Evolutionary conservation across 2,888 invertebrate species (phyloP).

Genomic region (Ypsolopha sequella): DNA sequence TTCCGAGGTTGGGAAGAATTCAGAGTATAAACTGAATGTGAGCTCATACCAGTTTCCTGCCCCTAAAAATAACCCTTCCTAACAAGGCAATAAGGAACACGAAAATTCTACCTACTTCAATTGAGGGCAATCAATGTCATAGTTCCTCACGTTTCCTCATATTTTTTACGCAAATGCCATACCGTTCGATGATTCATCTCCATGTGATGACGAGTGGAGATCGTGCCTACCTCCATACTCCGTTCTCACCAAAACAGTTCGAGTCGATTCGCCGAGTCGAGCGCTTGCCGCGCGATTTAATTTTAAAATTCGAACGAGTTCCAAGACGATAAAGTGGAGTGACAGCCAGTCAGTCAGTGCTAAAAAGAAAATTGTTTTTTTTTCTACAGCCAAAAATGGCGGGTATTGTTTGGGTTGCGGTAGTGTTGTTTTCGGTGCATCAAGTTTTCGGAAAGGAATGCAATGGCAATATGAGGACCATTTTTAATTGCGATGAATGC

Average conservation of each 20-base stretch:
- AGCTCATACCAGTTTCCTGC: no score
- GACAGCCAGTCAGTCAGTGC: not conserved
- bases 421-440: slow-evolving; percentile 33
- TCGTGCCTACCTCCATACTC: not conserved
- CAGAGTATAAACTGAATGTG: no score
- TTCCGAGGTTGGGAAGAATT: no score
- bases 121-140: no score
- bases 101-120: no score
- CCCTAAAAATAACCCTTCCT: no score
- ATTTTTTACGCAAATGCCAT: not conserved
- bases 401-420: slow-evolving; percentile 29
- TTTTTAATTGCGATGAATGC: slow-evolving; percentile 44
- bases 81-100: no score
- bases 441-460: slow-evolving; percentile 33
- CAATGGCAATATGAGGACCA: slow-evolving; percentile 13
- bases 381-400: slow-evolving; percentile 23
- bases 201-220: not conserved
- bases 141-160: not conserved
- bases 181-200: not conserved
- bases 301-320: slow-evolving; percentile 21
- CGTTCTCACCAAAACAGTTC: slow-evolving; percentile 28
- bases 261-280: slow-evolving; percentile 19
- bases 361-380: slow-evolving; percentile 1
- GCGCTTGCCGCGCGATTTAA: slow-evolving; percentile 33
- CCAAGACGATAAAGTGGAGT: not conserved